Evolutionary conservation across 2,888 invertebrate genomes (phyloP).

Genomic region (Drosophila testacea): DNA sequence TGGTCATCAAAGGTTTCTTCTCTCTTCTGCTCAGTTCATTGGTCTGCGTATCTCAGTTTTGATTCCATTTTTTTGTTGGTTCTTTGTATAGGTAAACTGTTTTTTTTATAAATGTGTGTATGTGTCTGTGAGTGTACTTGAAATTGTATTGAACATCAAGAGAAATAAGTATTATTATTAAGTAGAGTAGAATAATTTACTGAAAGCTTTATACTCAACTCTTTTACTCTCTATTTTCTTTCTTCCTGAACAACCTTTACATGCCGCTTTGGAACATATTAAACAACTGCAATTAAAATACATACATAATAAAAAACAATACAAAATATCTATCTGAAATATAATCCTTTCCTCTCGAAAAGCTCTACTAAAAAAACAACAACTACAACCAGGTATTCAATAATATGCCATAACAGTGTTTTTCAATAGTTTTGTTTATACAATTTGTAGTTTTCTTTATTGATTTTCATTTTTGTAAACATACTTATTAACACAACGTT

Average conservation of each 20-base stretch:
- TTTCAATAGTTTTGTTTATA: slow-evolving; percentile 13
- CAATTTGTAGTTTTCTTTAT: slow-evolving; percentile 17
- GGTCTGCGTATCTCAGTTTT: slow-evolving; percentile 21
- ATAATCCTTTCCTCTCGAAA: slow-evolving; percentile 53
- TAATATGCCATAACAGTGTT: slow-evolving; percentile 33
- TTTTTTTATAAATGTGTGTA: neutral
- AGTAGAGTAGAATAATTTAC: slow-evolving; percentile 33
- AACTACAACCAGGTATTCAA: slow-evolving; percentile 83
- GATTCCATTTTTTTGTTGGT: slow-evolving; percentile 7
- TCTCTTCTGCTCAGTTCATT: slow-evolving; percentile 36
- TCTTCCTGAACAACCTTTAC: slow-evolving; percentile 48
- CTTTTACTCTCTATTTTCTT: slow-evolving; percentile 44
- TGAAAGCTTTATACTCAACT: slow-evolving; percentile 19
- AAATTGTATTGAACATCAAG: slow-evolving; percentile 8
- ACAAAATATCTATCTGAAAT: slow-evolving; percentile 22
- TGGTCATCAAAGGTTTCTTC: too few species aligned
- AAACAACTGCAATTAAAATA: slow-evolving; percentile 61
- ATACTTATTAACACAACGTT: slow-evolving; percentile 6
- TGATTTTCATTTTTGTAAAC: slow-evolving; percentile 19
- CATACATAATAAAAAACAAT: slow-evolving; percentile 31
- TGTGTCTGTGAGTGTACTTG: slow-evolving; percentile 11
- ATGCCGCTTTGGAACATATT: slow-evolving; percentile 60
- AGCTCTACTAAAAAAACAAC: slow-evolving; percentile 85
- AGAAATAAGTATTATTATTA: slow-evolving; percentile 16
- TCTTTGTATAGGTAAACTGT: neutral